Base-by-base conservation (phyloP, 2,113 vertebrate genomes). In the Lamprotornis superbus region DNA sequence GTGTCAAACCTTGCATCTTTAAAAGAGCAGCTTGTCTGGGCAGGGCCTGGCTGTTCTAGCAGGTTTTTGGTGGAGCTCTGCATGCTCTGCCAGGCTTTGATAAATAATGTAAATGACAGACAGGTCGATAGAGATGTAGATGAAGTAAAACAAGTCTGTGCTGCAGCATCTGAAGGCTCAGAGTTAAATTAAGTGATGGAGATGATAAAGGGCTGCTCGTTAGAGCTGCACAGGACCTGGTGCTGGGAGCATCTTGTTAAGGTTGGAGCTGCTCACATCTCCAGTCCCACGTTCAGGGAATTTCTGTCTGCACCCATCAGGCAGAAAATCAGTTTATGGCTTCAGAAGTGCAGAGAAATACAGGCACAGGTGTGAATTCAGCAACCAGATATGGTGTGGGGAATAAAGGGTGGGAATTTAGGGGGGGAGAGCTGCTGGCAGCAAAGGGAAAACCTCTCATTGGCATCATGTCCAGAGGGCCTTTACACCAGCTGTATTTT, bases 1-100 rank as follows among this genome's bases (percentile, higher is more conserved):
- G 0, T 2, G 15, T 47, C 40, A 0, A 6, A n/a, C 7, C 33
- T 35, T 4, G 6, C 15, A 2, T 27, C 18, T 70, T 14, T 3
- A 31, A 33, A 15, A 3, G 6, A 69, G 7, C 64, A 71, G 18
- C 61, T 71, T 16, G 6, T 24, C 69, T 39, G n/a, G 90, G 87
- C 69, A 74, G 46, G 52, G n/a, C 82, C 85, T 33, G 47, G 28
- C 69, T 63, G 42, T 0, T 44, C 3, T 1, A 33, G 56, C 39
- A 2, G 8, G 13, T 0, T 50, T 82, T 39, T 71, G 71, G 63
- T 24, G 80, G 78, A 74, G 69, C 9, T 1, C 47, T 59, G 46
- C 4, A 9, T 0, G 0, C 8, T 37, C 61, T 39, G 52, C 50
- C 70, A 9, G 61, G 5, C 60, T 86, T 68, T 40, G 64, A 73